Evolutionary conservation across 2,888 invertebrate species (phyloP).

Genomic region (Lamellibrachia columna): DNA sequence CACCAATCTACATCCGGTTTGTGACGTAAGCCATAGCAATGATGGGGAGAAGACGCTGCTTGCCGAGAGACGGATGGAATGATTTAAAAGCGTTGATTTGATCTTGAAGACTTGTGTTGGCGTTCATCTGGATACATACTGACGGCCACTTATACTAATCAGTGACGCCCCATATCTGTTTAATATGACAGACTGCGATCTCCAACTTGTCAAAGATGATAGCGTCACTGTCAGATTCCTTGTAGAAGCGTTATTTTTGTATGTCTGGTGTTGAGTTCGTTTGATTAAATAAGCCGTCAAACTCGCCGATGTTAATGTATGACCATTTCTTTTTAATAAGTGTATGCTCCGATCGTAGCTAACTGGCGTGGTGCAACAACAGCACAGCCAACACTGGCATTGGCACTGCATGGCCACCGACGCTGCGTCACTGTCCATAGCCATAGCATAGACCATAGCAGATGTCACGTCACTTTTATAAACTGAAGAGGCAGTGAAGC

Average conservation of each 20-base stretch:
- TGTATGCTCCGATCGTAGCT: background rate
- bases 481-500: background rate
- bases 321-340: background rate
- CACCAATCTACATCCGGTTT: conserved; percentile 1
- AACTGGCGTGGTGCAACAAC: background rate
- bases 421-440: too few relatives aligned
- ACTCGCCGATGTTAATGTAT: background rate
- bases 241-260: background rate
- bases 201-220: background rate
- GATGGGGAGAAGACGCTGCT: background rate
- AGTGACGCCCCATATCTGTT: background rate
- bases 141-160: background rate
- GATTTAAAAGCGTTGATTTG: background rate
- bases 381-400: background rate
- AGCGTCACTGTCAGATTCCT: background rate
- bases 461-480: background rate
- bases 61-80: background rate
- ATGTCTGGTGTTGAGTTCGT: background rate
- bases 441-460: background rate
- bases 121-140: background rate
- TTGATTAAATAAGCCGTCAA: background rate
- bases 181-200: background rate
- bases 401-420: background rate
- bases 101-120: background rate
- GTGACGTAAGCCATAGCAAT: conserved; percentile 12